Percentiles rank a stretch among this genome's conserved stretches.
phyloP scores from a whole-genome alignment of 2,797 vertebrate species.

The Etheostoma nigrum region DNA sequence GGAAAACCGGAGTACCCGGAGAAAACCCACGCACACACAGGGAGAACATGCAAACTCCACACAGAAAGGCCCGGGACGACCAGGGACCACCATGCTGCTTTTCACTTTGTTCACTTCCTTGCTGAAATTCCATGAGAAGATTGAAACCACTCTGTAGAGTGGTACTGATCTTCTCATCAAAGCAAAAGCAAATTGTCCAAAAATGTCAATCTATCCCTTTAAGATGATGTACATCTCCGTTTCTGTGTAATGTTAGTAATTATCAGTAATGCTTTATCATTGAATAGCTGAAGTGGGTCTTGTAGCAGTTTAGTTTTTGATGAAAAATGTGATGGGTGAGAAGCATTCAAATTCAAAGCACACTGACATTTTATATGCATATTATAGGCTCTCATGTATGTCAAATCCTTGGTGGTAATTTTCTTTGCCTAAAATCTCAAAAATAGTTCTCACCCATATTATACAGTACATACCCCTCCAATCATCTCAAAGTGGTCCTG shows the following conservation, averaged over 20 bases:
- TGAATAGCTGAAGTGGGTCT: not conserved
- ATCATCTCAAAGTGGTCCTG: constrained; percentile 90
- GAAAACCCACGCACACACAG: too few relatives aligned
- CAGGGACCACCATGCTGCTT: too few relatives aligned
- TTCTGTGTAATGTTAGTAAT: not conserved
- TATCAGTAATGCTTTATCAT: not conserved
- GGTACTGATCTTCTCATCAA: not conserved
- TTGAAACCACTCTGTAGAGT: too few relatives aligned
- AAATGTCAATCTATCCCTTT: not conserved
- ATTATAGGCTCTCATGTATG: not conserved
- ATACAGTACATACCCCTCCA: constrained; percentile 86
- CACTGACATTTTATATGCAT: not conserved
- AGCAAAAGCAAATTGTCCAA: not conserved
- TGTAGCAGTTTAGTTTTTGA: constrained; percentile 3
- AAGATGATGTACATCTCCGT: not conserved
- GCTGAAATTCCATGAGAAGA: too few relatives aligned
- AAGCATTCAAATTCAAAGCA: not conserved
- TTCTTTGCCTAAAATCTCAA: constrained; percentile 14
- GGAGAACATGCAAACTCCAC: too few relatives aligned
- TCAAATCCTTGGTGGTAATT: constrained; percentile 17
- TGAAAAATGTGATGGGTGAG: not conserved
- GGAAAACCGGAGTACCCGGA: too few relatives aligned
- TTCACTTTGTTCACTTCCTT: too few relatives aligned
- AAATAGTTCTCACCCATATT: constrained; percentile 5
- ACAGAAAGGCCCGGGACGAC: too few relatives aligned